phyloP scores from a whole-genome alignment of 2,888 invertebrate species.

The Apamea crenata region DNA sequence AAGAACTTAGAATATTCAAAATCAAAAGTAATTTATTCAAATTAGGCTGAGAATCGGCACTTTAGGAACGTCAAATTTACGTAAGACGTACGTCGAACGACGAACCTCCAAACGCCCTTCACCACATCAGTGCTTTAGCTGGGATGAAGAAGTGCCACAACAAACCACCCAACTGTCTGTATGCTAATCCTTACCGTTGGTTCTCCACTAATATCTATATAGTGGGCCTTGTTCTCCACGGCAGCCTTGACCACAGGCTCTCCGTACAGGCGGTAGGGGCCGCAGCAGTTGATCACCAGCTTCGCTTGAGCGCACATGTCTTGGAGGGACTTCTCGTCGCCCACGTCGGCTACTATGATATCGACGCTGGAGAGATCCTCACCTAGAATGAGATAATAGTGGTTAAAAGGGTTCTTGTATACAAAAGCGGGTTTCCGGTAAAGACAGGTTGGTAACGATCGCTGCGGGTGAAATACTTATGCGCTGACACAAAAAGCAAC shows the following conservation, averaged over 20 bases:
- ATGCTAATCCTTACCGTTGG: constrained; percentile 90
- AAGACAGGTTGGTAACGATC: too few species aligned
- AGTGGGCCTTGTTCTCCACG: constrained; percentile 94
- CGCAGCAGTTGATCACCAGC: constrained; percentile 97
- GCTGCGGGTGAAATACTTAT: too few species aligned
- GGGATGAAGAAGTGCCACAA: not conserved
- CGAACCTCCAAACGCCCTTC: not conserved
- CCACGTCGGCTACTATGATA: constrained; percentile 94
- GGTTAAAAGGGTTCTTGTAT: not conserved
- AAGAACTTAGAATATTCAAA: not conserved
- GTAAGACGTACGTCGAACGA: not conserved
- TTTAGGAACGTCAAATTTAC: not conserved
- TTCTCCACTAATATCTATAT: constrained; percentile 98
- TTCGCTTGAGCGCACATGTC: constrained; percentile 95
- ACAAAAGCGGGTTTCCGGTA: too few species aligned
- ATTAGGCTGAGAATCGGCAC: not conserved
- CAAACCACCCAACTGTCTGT: not conserved
- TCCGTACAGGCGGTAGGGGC: constrained; percentile 97
- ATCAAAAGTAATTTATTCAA: not conserved
- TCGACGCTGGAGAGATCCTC: constrained; percentile 91
- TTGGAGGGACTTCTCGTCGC: constrained; percentile 93
- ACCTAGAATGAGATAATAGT: constrained; percentile 81
- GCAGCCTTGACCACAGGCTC: constrained; percentile 97
- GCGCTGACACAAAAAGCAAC: too few species aligned
- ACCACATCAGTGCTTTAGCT: not conserved